phyloP scores from a whole-genome alignment of 2,113 vertebrate genomes.

The Dromiciops gliroides region DNA sequence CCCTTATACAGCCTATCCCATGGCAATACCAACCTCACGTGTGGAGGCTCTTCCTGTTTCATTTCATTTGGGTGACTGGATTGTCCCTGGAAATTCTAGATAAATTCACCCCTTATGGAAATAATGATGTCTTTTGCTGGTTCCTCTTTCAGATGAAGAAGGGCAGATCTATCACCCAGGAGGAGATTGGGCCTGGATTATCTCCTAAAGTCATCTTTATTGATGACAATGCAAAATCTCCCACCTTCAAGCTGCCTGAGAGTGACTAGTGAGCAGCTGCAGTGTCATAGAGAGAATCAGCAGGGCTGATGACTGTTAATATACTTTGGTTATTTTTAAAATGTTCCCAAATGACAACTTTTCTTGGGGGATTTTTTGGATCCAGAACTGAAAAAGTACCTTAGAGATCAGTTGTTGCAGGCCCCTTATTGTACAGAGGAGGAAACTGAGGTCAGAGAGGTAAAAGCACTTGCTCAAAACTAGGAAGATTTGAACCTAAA shows the following conservation, averaged over 20 bases:
- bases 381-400: background rate
- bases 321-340: background rate
- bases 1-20: background rate
- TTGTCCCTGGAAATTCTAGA: background rate
- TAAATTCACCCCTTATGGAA: background rate
- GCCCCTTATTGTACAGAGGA: background rate
- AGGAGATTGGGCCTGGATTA: background rate
- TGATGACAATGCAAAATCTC: background rate
- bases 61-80: background rate
- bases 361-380: background rate
- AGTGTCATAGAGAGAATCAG: background rate
- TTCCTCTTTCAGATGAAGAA: background rate
- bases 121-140: background rate
- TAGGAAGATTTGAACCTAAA: background rate
- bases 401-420: background rate
- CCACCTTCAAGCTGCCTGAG: background rate
- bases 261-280: background rate
- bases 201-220: background rate
- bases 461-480: background rate
- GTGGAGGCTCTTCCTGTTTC: background rate
- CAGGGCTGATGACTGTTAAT: background rate
- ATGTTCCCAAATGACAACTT: background rate
- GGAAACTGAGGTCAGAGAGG: background rate
- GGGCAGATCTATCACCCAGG: background rate
- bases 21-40: background rate